Evolutionary conservation across 2,888 invertebrate species (phyloP).

Genomic region (Limnephilus rhombicus): DNA sequence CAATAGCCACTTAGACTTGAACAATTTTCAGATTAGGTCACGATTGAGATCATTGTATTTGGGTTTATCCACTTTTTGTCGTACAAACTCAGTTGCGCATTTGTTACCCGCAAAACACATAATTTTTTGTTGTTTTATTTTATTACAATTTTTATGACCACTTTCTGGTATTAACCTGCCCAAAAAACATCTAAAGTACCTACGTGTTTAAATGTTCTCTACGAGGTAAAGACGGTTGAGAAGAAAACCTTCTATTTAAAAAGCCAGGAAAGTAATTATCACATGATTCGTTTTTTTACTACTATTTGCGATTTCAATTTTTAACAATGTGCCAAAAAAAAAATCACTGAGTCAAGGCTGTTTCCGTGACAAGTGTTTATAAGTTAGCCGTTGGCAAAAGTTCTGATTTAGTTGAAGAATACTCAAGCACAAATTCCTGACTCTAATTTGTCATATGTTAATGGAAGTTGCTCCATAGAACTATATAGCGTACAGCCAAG

Average conservation of each 20-base stretch:
- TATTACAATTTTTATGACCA: neutral
- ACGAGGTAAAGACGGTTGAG: neutral
- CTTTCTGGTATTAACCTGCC: neutral
- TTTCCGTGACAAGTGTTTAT: neutral
- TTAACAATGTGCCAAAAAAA: neutral
- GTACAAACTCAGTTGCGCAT: constrained; percentile 10
- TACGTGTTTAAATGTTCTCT: neutral
- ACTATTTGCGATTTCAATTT: neutral
- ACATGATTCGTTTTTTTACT: neutral
- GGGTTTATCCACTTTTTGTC: constrained; percentile 37
- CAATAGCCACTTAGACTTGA: constrained; percentile 30
- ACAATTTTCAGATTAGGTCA: constrained; percentile 27
- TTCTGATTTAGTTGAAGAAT: too few relatives aligned
- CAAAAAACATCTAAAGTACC: neutral
- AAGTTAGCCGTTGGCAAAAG: neutral
- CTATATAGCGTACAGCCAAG: too few relatives aligned
- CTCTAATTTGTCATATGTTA: too few relatives aligned
- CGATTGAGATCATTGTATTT: constrained; percentile 30
- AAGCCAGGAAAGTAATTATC: neutral
- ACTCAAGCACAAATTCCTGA: too few relatives aligned
- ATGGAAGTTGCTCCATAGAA: too few relatives aligned
- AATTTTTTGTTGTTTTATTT: neutral
- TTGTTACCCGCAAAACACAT: neutral
- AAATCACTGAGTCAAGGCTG: too few relatives aligned
- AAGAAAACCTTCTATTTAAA: neutral